Evolutionary conservation across 2,113 vertebrate species (phyloP).

Genomic region (Notechis scutatus): DNA sequence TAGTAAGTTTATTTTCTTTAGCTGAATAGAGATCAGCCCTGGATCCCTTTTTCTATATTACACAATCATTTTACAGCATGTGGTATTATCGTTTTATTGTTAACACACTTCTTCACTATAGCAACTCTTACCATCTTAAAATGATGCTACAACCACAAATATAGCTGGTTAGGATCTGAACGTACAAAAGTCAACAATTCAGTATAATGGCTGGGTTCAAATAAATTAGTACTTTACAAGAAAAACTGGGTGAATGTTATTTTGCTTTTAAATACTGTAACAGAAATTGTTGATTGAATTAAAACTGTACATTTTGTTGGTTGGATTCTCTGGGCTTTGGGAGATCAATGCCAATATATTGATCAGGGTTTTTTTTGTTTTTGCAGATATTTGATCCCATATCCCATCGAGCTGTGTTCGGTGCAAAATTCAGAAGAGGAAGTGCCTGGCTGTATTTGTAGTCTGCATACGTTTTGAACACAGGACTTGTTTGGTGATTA

Average conservation of each 20-base stretch:
- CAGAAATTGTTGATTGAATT: not conserved
- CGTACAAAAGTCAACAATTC: not conserved
- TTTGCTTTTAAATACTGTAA: not conserved
- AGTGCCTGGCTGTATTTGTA: not conserved
- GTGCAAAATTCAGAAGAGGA: not conserved
- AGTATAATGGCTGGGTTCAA: not conserved
- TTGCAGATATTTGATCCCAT: not conserved
- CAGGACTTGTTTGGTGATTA: not conserved
- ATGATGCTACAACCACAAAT: not conserved
- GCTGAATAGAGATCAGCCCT: not conserved
- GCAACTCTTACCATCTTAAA: constrained; percentile 7
- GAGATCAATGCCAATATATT: not conserved
- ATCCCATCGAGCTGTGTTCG: not conserved
- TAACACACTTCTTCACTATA: not conserved
- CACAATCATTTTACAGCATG: constrained; percentile 25
- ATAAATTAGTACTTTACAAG: not conserved
- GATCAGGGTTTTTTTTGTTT: not conserved
- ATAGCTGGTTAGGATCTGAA: not conserved
- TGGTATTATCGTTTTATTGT: constrained; percentile 19
- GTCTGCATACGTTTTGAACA: not conserved
- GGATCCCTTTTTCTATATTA: not conserved
- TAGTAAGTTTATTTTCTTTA: not conserved
- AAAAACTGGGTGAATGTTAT: not conserved
- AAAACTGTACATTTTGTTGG: not conserved
- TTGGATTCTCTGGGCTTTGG: not conserved